Conservation (phyloP, 2,797 vertebrate genomes). For the Cossypha niveicapilla region DNA sequence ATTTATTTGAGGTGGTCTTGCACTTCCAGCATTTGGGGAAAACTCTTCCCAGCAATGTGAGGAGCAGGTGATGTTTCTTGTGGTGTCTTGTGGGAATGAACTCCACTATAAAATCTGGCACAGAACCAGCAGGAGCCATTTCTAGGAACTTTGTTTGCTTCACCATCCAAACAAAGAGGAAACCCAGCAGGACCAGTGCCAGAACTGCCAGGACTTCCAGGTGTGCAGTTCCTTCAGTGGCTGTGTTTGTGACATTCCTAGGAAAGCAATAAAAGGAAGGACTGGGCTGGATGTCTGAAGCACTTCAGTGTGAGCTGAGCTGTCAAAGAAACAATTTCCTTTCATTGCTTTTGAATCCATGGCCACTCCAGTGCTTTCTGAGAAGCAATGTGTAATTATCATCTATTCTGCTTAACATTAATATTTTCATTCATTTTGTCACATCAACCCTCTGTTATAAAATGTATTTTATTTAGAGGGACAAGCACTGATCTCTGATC, state of each 20-base stretch:
- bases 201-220: background rate
- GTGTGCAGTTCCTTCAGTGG: background rate
- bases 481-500: background rate
- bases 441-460: background rate
- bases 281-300: background rate
- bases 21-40: background rate
- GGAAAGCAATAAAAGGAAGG: background rate
- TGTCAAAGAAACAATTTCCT: background rate
- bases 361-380: background rate
- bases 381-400: background rate
- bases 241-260: background rate
- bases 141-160: background rate
- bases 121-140: background rate
- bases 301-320: background rate
- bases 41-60: background rate
- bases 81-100: background rate
- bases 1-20: background rate
- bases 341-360: background rate
- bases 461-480: background rate
- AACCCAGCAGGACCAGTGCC: background rate
- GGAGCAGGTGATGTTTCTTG: background rate
- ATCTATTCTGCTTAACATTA: background rate
- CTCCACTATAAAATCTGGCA: background rate
- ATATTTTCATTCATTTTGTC: background rate
- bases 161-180: background rate